Evolutionary conservation across 2,888 invertebrate species (phyloP), one percentile per base, ranked within the genome.

Genomic region (Eulithis prunata): DNA sequence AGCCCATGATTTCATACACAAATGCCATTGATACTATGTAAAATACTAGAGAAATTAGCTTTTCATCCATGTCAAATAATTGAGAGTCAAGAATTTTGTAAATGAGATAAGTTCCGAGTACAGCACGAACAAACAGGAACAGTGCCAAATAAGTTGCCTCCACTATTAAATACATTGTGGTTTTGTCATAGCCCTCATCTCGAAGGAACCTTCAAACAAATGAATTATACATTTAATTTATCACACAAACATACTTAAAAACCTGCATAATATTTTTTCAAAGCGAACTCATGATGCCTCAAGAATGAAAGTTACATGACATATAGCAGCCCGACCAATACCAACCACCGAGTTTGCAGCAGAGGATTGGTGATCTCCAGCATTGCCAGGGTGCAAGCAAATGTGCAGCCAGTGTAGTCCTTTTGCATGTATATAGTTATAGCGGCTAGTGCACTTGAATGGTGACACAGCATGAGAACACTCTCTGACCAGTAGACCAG

Each of bases 301-400:
- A 8, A 41, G 41, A 41, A 41, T 10, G 5, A 41, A 8, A 41
- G 41, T 8, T 41, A 11, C 41, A 41, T 41, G 10, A 41, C 41
- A 10, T 41, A 41, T 10, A 41, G 41, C 8, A 41, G 41, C 10
- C 41, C 8, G 41, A 11, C 41, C 10, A 8, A 54, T 41, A 59
- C 83, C 62, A 66, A 95, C 95, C 95, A 95, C 81, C 95, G 86
- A 32, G 86, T 80, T 86, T 95, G 95, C 32, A 95, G 86, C 52
- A 94, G 81, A 10, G 95, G 95, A 80, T 95, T 95, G 1, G 95
- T 95, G 41, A 94, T 72, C 84, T 95, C 95, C 88, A 95, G 82
- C 57, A 93, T 82, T 0, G 94, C 94, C 21, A 95, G 77, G 3
- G 93, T 91, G 71, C 95, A 95, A 2, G 93, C 84, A 51, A 93